Base-by-base conservation (phyloP, 2,113 vertebrate genomes). In the Caracal caracal region DNA sequence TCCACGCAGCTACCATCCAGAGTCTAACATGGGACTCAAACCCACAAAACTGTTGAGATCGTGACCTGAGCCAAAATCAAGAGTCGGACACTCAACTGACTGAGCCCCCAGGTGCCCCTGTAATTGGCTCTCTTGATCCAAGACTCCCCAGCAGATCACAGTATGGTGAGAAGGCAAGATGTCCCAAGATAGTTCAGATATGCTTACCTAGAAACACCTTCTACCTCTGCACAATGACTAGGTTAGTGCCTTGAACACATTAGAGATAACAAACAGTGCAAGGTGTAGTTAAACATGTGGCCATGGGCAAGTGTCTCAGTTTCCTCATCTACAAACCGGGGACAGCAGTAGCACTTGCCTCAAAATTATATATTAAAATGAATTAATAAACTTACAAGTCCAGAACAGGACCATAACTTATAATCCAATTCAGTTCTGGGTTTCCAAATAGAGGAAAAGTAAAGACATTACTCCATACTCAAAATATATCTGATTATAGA, bases 371-470 rank as follows among this genome's bases (percentile, higher is more conserved):
- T 56, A 80, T 80, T 90, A 92, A 93, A 92, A 82, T 80, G 33
- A 93, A 35, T 81, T 70, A 80, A 83, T 88, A 80, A 95, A 78
- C 49, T 20, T 30, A 30, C 53, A 94, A 75, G 35, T 56, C 88
- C 56, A 71, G 68, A 87, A 90, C 1, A 83, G 13, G 37, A 7
- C 56, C 10, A 59, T 88, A 90, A 88, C 19, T 59, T 90, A 76
- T 70, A 83, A 82, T 37, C 30, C 53, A 87, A 26, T 63, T 94
- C 33, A 85, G n/a, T 71, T 81, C 9, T 59, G 6, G 43, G 35
- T 47, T 94, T 90, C 70, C 76, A 94, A 80, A 80, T 0, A 88
- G 51, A 89, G 24, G 37, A 82, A 68, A 93, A 93, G 3, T 83
- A 88, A 92, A 78, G 68, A 79, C 7, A 35, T 33, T 33, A 59